Evolutionary conservation across 92 coral and sea anemone species (phyloP), one percentile per base, ranked within the genome.

Genomic region (Phenganax marumi): DNA sequence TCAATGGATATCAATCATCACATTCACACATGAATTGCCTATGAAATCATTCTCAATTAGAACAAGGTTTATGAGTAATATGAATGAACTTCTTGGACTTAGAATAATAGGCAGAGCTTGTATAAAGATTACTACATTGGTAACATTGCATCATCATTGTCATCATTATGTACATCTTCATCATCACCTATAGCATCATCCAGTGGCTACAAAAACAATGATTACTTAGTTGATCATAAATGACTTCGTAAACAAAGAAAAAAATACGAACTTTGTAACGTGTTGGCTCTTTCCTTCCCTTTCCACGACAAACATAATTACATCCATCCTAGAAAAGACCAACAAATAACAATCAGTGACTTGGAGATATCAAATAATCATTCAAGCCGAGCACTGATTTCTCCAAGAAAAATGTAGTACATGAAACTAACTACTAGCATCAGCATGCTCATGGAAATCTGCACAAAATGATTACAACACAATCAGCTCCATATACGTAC

Each of bases 141-240:
- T 33, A 92, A 68, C 63, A 92, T 74, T 10, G 75, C 84, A 46
- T 92, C 97, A 86, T 92, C 91, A 25, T 61, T 78, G 3, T 78
- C 73, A 77, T 73, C 86, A 47, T 58, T 13, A 12, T 81, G 86
- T 11, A 66, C 76, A 6, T 78, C 54, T 26, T 84, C 88, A 79
- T 91, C 97, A 65, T 92, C 97, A 19, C 91, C 91, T 68, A 92
- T 57, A 47, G 91, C 97, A 68, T 92, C 97, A 64, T 92, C 97
- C 87, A 92, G 83, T 53, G 93, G 85, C 97, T 92, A 76, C 26
- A 70, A 64, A 21, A 70, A 8, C 19, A 46, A 4, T 43, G 10
- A 76, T 39, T 52, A 21, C 64, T 23, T 18, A 63, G 58, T 81
- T 19, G 11, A 13, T 51, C 22, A 58, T 57, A 54, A 21, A 12